Percentiles rank a stretch among this genome's conserved stretches.
Conservation (phyloP, 2,797 vertebrate species). For the Esox lucius region DNA sequence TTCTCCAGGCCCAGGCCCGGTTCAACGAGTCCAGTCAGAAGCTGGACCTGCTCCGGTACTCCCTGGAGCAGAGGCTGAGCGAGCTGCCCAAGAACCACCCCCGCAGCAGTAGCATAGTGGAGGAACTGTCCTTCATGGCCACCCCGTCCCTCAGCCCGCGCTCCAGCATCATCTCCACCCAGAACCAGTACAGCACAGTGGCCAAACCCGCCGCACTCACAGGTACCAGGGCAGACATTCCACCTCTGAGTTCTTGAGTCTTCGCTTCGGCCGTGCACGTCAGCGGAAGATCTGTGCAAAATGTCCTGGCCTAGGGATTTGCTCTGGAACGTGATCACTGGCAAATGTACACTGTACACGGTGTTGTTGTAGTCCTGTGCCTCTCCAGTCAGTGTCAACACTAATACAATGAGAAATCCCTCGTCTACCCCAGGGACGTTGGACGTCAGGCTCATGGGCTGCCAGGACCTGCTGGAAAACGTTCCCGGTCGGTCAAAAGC, state of each 20-base stretch:
- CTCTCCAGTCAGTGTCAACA: slow-evolving; percentile 24
- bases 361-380: neutral
- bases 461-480: slow-evolving; percentile 82
- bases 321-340: too few relatives aligned
- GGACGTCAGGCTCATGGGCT: slow-evolving; percentile 82
- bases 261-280: neutral
- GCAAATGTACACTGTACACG: too few relatives aligned
- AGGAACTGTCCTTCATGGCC: slow-evolving; percentile 89
- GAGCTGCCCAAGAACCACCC: slow-evolving; percentile 95
- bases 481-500: slow-evolving; percentile 83
- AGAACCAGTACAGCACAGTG: slow-evolving; percentile 94
- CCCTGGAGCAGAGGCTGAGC: slow-evolving; percentile 90
- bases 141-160: slow-evolving; percentile 89
- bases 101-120: slow-evolving; percentile 92
- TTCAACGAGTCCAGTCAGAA: slow-evolving; percentile 97
- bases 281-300: neutral
- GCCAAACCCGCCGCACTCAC: slow-evolving; percentile 87
- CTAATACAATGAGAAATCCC: slow-evolving; percentile 8
- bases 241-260: neutral
- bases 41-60: slow-evolving; percentile 91
- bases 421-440: slow-evolving; percentile 63
- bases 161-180: slow-evolving; percentile 89
- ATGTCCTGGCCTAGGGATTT: neutral
- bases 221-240: neutral
- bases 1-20: slow-evolving; percentile 88